A percentile compares a stretch with the other conserved stretches of the same genome.
These are phyloP conservation scores for Heliconius charithonia DNA, from an alignment of 2,888 invertebrate species.

Conservation along the genomic window DNA sequence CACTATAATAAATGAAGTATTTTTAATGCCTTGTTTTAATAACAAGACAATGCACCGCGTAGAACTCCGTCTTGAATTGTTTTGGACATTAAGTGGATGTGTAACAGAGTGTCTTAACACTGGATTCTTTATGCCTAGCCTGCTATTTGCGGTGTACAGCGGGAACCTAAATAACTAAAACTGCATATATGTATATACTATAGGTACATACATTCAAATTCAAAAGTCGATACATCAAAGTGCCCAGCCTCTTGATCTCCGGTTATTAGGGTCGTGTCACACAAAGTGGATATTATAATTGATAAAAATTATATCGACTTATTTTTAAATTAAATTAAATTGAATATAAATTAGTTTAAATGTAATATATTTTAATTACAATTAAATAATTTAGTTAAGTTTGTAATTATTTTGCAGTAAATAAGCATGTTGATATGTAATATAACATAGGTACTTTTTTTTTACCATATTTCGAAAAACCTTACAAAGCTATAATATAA, in stretches of 20 bases:
- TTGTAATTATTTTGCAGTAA: too few relatives aligned
- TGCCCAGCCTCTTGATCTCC: slow-evolving; percentile 20
- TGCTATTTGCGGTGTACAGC: background rate
- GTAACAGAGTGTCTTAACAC: background rate
- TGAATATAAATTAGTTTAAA: background rate
- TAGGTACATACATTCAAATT: background rate
- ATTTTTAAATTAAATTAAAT: background rate
- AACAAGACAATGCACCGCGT: background rate
- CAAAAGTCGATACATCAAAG: slow-evolving; percentile 20
- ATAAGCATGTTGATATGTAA: too few relatives aligned
- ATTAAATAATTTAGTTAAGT: too few relatives aligned
- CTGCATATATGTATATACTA: background rate
- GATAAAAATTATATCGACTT: slow-evolving; percentile 11
- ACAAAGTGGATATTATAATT: slow-evolving; percentile 1
- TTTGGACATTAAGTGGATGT: background rate
- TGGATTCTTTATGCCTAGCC: background rate
- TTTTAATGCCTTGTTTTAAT: too few relatives aligned
- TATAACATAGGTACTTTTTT: too few relatives aligned
- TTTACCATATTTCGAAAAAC: too few relatives aligned
- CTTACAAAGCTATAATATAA: too few relatives aligned
- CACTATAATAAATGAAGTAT: background rate
- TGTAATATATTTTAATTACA: background rate
- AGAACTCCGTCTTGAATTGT: background rate
- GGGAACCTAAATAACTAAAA: background rate
- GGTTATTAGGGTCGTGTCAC: slow-evolving; percentile 26